These are phyloP conservation scores for Idaea dimidiata DNA, from an alignment of 2,888 invertebrate genomes.

Conservation along the genomic window DNA sequence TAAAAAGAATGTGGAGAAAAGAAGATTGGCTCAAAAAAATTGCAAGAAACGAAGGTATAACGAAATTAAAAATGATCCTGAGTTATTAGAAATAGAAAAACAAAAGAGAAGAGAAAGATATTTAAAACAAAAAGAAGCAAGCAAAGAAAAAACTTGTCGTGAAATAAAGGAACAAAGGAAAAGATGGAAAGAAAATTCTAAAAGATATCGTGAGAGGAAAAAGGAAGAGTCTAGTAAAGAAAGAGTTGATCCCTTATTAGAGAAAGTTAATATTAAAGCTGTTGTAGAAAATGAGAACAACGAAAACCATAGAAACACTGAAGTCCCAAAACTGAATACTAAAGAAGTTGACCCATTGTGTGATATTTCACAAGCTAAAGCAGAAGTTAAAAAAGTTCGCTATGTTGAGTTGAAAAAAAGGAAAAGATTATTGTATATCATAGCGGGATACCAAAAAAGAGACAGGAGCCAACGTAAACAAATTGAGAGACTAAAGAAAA, in stretches of 20 bases:
- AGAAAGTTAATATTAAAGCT: no score
- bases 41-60: no score
- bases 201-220: neutral
- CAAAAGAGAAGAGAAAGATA: constrained; percentile 3
- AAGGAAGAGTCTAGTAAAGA: no score
- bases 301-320: no score
- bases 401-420: constrained; percentile 7
- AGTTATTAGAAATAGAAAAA: constrained; percentile 6
- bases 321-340: no score
- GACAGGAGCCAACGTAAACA: constrained; percentile 5
- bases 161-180: constrained; percentile 2
- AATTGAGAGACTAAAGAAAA: no score
- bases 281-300: no score
- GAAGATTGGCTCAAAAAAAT: neutral
- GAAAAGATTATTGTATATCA: constrained; percentile 7
- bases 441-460: constrained; percentile 7
- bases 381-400: no score
- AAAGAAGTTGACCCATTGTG: no score
- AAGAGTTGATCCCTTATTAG: no score
- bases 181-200: constrained; percentile 4
- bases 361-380: no score
- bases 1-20: constrained; percentile 5
- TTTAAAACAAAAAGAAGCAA: constrained; percentile 2
- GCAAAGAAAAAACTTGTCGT: neutral
- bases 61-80: no score